Percentiles rank a stretch among this genome's conserved stretches.
Evolutionary conservation across 2,888 invertebrate species (phyloP).

Genomic region (Phengaris arion): DNA sequence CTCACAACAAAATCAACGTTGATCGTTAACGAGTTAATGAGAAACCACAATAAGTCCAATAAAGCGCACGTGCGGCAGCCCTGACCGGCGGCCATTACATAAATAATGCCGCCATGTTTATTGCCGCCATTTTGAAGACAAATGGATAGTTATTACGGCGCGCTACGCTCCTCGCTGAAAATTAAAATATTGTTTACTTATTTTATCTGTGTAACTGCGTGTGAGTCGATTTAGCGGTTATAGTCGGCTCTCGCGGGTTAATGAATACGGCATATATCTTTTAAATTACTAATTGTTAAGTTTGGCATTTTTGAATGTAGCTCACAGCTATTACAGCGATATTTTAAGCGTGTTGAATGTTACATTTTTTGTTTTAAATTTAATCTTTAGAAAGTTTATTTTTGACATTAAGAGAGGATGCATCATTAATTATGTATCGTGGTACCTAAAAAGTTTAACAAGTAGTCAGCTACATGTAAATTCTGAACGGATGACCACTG

Average conservation of each 20-base stretch:
- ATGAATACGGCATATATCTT: slow-evolving; percentile 55
- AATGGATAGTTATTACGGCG: slow-evolving; percentile 78
- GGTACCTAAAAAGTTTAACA: too few species aligned
- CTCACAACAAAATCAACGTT: slow-evolving; percentile 30
- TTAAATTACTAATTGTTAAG: slow-evolving; percentile 50
- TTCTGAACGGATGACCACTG: too few species aligned
- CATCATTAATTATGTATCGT: too few species aligned
- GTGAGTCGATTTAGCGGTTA: slow-evolving; percentile 62
- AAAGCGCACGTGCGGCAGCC: slow-evolving; percentile 74
- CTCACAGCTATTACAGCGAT: neutral
- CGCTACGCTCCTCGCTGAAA: slow-evolving; percentile 70
- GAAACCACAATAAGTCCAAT: slow-evolving; percentile 72
- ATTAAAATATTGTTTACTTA: slow-evolving; percentile 79
- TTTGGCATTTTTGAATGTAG: neutral
- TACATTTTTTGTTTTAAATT: neutral
- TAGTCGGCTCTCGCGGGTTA: slow-evolving; percentile 48
- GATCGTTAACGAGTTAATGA: slow-evolving; percentile 64
- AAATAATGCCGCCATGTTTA: slow-evolving; percentile 78
- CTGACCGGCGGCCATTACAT: slow-evolving; percentile 74
- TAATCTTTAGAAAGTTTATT: too few species aligned
- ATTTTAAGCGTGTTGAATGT: neutral
- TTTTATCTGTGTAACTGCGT: slow-evolving; percentile 69
- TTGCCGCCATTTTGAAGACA: slow-evolving; percentile 79
- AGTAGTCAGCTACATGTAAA: too few species aligned
- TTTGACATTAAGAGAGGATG: too few species aligned